Conservation (phyloP, 2,113 vertebrate species). For the Poeciliopsis turrubarensis region DNA sequence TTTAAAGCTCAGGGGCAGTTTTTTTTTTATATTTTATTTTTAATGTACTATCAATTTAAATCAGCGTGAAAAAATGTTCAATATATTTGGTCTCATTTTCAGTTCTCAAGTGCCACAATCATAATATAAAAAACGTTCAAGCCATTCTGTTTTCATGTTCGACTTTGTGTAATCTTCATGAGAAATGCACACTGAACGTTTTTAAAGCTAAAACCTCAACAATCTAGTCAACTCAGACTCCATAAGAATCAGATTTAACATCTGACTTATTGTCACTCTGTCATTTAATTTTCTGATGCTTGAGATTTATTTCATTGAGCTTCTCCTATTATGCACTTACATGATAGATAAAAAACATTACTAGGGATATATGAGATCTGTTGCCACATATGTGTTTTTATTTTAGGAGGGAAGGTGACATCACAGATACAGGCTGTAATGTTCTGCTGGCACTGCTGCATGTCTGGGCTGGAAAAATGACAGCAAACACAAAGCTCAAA, state of each 20-base stretch:
- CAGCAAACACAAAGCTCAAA: constrained; percentile 45
- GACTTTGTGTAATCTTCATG: too few species aligned
- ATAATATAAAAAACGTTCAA: too few species aligned
- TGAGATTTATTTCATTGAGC: background rate
- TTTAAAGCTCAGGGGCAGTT: too few species aligned
- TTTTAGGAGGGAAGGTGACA: constrained; percentile 24
- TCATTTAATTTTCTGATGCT: too few species aligned
- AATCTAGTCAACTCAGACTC: background rate
- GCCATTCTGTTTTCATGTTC: too few species aligned
- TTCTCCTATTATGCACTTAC: background rate
- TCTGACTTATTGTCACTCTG: too few species aligned
- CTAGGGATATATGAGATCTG: constrained; percentile 13
- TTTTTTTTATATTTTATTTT: too few species aligned
- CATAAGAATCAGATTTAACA: background rate
- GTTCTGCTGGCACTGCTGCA: constrained; percentile 39
- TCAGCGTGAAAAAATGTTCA: too few species aligned
- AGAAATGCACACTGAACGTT: too few species aligned
- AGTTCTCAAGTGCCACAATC: too few species aligned
- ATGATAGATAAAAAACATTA: constrained; percentile 11
- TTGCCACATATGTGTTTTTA: constrained; percentile 15
- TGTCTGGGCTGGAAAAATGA: constrained; percentile 43
- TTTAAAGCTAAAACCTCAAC: too few species aligned
- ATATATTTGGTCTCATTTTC: background rate
- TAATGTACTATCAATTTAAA: too few species aligned
- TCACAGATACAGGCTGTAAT: constrained; percentile 14